Base-by-base conservation (phyloP, 2,113 vertebrate genomes). In the Suncus etruscus region DNA sequence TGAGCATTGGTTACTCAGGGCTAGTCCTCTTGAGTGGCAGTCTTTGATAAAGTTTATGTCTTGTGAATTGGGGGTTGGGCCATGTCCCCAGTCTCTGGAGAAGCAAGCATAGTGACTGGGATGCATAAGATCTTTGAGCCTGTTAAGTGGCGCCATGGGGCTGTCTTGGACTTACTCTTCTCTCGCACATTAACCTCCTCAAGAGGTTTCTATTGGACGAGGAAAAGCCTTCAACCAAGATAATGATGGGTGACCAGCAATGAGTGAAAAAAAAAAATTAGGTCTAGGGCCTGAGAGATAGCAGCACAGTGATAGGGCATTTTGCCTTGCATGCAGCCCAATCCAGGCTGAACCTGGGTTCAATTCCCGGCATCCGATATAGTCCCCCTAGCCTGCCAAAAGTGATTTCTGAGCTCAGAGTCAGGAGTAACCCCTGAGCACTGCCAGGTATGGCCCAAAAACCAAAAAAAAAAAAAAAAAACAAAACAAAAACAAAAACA, bases 1-100 rank as follows among this genome's bases (percentile, higher is more conserved):
- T 11, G 12, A 74, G n/a, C 39, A 74, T 45, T 20, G 6, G 63
- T 10, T 61, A 54, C 50, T 75, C 58, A 4, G 9, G n/a, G 75
- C 47, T 31, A 16, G 0, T 0, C 0, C n/a, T 54, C 72, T 50
- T 11, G 70, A 24, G 10, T 15, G 4, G 12, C 0, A 14, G 25
- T 61, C 73, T 48, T 79, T 18, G 69, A 8, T 20, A 77, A 58
- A 16, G 31, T 68, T 2, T 0, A 22, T 25, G 14, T 9, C 27
- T 15, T 31, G 69, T 31, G 31, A 83, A 22, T 72, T 18, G 54
- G 51, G 14, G 32, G 74, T 74, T 31, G 8, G 8, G 8, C 6
- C 22, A 47, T n/a, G 3, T 2, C 27, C 16, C 65, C 27, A 24
- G 10, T 68, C 54, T 39, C 50, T 31, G 3, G 54, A 61, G 58